Base-by-base conservation (phyloP, 2,888 invertebrate species). In the Callyntrura sp. region DNA sequence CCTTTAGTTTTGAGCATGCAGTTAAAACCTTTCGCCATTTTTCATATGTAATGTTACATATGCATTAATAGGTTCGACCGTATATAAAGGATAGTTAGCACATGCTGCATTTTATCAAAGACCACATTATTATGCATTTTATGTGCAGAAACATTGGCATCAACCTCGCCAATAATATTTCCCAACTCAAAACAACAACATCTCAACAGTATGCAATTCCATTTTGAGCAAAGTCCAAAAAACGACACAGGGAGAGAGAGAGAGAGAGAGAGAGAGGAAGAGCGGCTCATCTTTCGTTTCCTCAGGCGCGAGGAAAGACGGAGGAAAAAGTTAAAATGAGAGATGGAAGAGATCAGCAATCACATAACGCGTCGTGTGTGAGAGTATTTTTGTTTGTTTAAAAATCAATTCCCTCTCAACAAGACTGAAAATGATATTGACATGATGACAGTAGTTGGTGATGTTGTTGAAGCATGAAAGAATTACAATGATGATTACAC, bases 161-260 rank as follows among this genome's bases (percentile, higher is more conserved):
- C 73, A 73, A 43, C 70, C 35, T 70, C 8, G 6, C 43, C 70
- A 73, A 11, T 51, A 14, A 2, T 60, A 60, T 60, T 20, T 17
- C 68, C 68, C n/a, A n/a, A 68, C 68, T 25, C 35, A 28, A 28
- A 62, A 20, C n/a, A 57, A 57, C 11, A 23, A 68, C 11, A 68
- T 14, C 60, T 8, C 60, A 60, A 60, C 1, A 14, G 57, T 60
- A 60, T 60, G 57, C 60, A 57, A 60, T 79, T 79, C 60, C 28
- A 12, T 79, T 79, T 82, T 82, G 82, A 82, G 48, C 45, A 1
- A n/a, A 28, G 11, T 62, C 82, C 65, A 82, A 65, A 82, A 82
- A 65, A 23, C 62, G 48, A n/a, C 25, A 65, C 25, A 8, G 45
- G 48, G 23, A 65, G 35, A 65, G 20, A 14, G 62, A 82, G 23